These are phyloP conservation scores for Leptinotarsa lineolata DNA, from an alignment of 1,140 invertebrate genomes.

Conservation along the genomic window DNA sequence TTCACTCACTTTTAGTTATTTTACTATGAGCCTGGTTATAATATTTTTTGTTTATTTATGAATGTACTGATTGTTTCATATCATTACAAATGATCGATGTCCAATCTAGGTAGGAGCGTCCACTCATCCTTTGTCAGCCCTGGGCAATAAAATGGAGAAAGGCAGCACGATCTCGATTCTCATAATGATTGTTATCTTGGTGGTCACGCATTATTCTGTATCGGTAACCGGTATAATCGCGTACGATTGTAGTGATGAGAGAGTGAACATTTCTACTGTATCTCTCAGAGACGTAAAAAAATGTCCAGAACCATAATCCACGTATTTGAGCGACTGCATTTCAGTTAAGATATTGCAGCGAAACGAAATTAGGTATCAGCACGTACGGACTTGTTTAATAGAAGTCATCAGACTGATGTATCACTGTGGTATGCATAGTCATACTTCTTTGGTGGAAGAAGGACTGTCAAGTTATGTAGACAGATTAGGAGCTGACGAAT, in stretches of 20 bases:
- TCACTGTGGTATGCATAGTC: conserved; percentile 32
- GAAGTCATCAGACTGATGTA: conserved; percentile 28
- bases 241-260: neutral
- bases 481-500: conserved; percentile 13
- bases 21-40: too few relatives aligned
- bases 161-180: too few relatives aligned
- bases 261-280: neutral
- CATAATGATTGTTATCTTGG: too few relatives aligned
- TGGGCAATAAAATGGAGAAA: too few relatives aligned
- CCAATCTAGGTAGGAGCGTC: too few relatives aligned
- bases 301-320: neutral
- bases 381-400: conserved; percentile 27
- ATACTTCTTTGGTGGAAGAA: conserved; percentile 5
- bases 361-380: neutral
- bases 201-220: too few relatives aligned
- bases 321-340: neutral
- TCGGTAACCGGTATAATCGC: neutral
- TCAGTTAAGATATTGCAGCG: neutral
- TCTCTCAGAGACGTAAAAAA: neutral
- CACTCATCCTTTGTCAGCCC: too few relatives aligned
- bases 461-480: conserved; percentile 9
- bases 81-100: too few relatives aligned
- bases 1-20: too few relatives aligned
- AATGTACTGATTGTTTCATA: too few relatives aligned
- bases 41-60: too few relatives aligned